phyloP scores from a whole-genome alignment of 2,888 invertebrate genomes.

The Apamea epomidion region DNA sequence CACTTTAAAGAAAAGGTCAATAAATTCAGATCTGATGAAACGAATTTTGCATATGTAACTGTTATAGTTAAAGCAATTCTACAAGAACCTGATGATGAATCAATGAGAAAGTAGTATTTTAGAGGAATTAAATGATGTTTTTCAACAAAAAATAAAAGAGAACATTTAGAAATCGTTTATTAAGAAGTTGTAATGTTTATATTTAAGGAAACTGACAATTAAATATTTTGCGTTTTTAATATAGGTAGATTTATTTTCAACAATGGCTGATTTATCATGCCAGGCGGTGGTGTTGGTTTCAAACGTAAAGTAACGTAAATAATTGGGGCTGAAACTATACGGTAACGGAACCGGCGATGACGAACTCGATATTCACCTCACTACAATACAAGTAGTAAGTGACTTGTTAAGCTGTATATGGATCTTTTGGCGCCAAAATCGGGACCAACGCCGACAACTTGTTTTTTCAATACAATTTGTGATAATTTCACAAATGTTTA shows the following conservation, averaged over 20 bases:
- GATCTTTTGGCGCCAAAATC: too few species aligned
- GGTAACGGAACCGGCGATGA: background rate
- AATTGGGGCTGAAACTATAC: too few species aligned
- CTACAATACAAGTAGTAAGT: too few species aligned
- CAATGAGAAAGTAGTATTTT: background rate
- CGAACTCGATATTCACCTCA: background rate
- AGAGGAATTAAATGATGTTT: background rate
- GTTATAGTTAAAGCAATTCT: conserved; percentile 16
- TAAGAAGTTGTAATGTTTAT: conserved; percentile 28
- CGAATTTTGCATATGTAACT: conserved; percentile 12
- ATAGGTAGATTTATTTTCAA: background rate
- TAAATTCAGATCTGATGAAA: background rate
- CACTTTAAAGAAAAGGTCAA: conserved; percentile 16
- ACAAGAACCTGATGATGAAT: conserved; percentile 11
- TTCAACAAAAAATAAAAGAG: background rate
- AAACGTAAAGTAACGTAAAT: too few species aligned
- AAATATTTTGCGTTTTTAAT: background rate
- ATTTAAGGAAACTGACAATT: conserved; percentile 16
- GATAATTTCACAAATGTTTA: background rate
- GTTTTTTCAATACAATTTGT: background rate
- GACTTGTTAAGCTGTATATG: too few species aligned
- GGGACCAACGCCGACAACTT: background rate
- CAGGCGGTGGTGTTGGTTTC: too few species aligned
- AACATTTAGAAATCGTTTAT: conserved; percentile 4
- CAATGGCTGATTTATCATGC: background rate